Percentiles rank a stretch among this genome's conserved stretches.
Conservation (phyloP, 2,888 invertebrate species). For the Stenchaetothrips biformis region DNA sequence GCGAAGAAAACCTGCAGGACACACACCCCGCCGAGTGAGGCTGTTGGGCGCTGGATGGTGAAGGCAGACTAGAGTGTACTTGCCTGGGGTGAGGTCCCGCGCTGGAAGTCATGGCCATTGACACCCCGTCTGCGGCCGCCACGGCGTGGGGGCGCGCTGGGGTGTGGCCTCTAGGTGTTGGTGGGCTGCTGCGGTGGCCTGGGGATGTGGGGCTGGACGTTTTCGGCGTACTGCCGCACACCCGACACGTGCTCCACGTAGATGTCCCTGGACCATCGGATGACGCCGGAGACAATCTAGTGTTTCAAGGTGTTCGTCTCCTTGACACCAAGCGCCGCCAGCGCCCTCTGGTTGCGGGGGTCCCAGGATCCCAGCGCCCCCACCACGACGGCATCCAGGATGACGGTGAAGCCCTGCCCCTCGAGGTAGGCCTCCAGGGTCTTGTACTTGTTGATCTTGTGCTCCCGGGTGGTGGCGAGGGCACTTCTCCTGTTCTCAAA, state of each 20-base stretch:
- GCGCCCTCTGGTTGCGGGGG: conserved; percentile 38
- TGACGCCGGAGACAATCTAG: conserved; percentile 40
- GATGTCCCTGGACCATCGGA: conserved; percentile 41
- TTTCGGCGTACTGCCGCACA: conserved; percentile 35
- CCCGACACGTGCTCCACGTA: conserved; percentile 42
- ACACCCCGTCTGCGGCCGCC: too few species aligned
- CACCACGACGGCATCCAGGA: conserved; percentile 39
- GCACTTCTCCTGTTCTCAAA: conserved; percentile 41
- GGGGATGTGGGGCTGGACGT: too few species aligned
- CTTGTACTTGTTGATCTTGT: conserved; percentile 33
- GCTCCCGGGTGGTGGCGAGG: conserved; percentile 37
- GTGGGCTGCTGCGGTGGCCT: too few species aligned
- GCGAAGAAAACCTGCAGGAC: too few species aligned
- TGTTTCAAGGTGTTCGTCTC: conserved; percentile 37
- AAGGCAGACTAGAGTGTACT: too few species aligned
- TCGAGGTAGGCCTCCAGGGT: conserved; percentile 25
- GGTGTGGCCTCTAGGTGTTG: too few species aligned
- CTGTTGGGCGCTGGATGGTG: too few species aligned
- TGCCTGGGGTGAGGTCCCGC: too few species aligned
- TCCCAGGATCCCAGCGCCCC: conserved; percentile 42
- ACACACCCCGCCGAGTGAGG: too few species aligned
- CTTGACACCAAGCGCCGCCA: conserved; percentile 33
- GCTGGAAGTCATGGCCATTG: too few species aligned
- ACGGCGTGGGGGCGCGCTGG: too few species aligned
- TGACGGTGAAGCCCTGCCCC: conserved; percentile 34